phyloP scores from a whole-genome alignment of 1,140 invertebrate genomes.

The Drosophila truncata region DNA sequence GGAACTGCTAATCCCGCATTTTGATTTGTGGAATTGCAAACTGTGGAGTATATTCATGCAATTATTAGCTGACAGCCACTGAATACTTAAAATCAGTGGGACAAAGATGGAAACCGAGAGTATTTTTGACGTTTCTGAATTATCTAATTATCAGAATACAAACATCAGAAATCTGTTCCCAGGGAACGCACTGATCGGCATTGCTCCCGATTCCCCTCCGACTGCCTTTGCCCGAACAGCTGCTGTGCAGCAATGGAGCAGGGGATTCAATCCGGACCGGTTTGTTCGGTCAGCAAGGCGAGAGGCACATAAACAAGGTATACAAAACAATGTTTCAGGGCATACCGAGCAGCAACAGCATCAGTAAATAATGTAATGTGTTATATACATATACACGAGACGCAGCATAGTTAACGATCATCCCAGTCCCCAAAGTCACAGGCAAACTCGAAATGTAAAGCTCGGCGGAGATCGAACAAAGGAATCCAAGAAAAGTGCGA shows the following conservation, averaged over 20 bases:
- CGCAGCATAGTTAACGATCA: constrained; percentile 6
- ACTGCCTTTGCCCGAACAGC: constrained; percentile 39
- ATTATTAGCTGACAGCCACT: constrained; percentile 28
- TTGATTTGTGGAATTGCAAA: constrained; percentile 2
- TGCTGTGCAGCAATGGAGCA: constrained; percentile 44
- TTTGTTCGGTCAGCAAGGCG: constrained; percentile 48
- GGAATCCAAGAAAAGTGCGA: constrained; percentile 30
- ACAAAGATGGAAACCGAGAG: constrained; percentile 15
- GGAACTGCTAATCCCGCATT: constrained; percentile 25
- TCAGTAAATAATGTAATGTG: constrained; percentile 26
- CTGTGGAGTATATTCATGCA: too few species aligned
- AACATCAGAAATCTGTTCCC: constrained; percentile 38
- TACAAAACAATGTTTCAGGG: constrained; percentile 52
- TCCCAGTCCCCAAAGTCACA: constrained; percentile 30
- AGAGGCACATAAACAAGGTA: constrained; percentile 23
- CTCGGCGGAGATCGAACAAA: constrained; percentile 32
- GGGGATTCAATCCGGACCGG: constrained; percentile 53
- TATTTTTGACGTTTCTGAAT: constrained; percentile 10
- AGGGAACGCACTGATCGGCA: constrained; percentile 18
- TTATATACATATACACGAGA: constrained; percentile 3
- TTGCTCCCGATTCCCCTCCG: constrained; percentile 19
- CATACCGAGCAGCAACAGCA: constrained; percentile 12
- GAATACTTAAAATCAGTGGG: constrained; percentile 21
- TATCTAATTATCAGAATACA: constrained; percentile 32
- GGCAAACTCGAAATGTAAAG: constrained; percentile 51